Percentiles rank a stretch among this genome's conserved stretches.
phyloP scores from a whole-genome alignment of 2,888 invertebrate species.

The Platycheirus rosarum region DNA sequence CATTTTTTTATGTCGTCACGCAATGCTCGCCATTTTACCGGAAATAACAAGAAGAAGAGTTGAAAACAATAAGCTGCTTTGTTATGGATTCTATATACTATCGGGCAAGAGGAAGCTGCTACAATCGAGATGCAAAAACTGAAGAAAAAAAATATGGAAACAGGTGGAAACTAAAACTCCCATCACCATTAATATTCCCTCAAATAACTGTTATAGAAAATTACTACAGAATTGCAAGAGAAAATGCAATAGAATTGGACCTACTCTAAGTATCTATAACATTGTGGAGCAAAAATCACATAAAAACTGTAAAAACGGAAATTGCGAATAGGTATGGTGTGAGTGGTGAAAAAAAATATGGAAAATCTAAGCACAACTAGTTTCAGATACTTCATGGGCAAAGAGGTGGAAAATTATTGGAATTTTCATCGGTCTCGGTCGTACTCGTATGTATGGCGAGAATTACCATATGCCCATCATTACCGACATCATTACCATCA shows the following conservation, averaged over 20 bases:
- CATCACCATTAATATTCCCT: slow-evolving; percentile 26
- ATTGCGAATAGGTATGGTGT: slow-evolving; percentile 44
- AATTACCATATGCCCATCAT: slow-evolving; percentile 70
- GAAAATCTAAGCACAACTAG: slow-evolving; percentile 24
- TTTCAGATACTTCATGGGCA: slow-evolving; percentile 24
- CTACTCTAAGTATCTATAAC: background rate
- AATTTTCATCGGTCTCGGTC: slow-evolving; percentile 34
- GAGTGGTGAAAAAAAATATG: slow-evolving; percentile 25
- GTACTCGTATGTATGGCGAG: slow-evolving; percentile 12
- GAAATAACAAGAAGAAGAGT: slow-evolving; percentile 36
- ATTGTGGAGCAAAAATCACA: slow-evolving; percentile 14
- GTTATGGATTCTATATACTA: slow-evolving; percentile 45
- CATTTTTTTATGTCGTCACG: slow-evolving; percentile 48
- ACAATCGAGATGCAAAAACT: slow-evolving; percentile 23
- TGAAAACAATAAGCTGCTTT: slow-evolving; percentile 58
- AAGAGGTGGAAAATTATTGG: slow-evolving; percentile 35
- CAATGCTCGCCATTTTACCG: slow-evolving; percentile 43
- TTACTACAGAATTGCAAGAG: slow-evolving; percentile 40
- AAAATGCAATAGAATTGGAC: slow-evolving; percentile 49
- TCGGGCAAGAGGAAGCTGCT: slow-evolving; percentile 60
- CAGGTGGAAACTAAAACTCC: slow-evolving; percentile 58
- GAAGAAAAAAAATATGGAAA: slow-evolving; percentile 36
- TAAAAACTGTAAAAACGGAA: slow-evolving; percentile 54
- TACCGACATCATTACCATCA: slow-evolving; percentile 19
- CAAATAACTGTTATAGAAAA: slow-evolving; percentile 39